Base-by-base conservation (phyloP, 2,888 invertebrate species). In the Incurvaria masculella region DNA sequence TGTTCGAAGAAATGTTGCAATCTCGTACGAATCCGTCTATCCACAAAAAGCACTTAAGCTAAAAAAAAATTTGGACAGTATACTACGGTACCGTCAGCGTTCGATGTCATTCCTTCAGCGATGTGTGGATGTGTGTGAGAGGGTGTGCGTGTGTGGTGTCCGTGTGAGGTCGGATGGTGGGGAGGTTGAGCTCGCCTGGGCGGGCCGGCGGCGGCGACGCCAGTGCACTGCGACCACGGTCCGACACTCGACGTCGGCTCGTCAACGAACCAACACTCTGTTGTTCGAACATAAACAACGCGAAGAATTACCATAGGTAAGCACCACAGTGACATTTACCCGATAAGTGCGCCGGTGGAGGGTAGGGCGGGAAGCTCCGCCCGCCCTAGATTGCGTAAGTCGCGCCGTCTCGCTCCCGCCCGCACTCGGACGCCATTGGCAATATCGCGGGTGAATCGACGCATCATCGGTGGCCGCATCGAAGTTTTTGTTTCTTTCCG, bases 241-340 rank as follows among this genome's bases (percentile, higher is more conserved):
- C 73, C 76, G 73, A 76, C 76, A 78, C 76, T 78, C 78, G 72
- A 78, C 78, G 78, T 78, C 78, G 76, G 78, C 76, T 78, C 76
- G 73, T 76, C 75, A 66, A 69, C 72, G 68, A 72, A 64, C 68
- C 67, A 65, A 74, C 68, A 74, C 33, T 33, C 33, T 4, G 14
- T 33, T 14, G 14, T 33, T 14, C 33, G 14, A 33, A 14, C 14
- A 33, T 14, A 33, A 33, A 33, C 33, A 33, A 8, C 33, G 33
- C 8, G 14, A 8, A 33, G 33, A 33, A 68, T 69, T 63, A 65
- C 61, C 65, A 72, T 66, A 75, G 76, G 78, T 78, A 78, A 78
- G 75, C 68, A 59, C 61, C 61, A 40, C n/a, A 57, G 33, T 3
- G 3, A n/a, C 33, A 4, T 33, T n/a, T 33, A n/a, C n/a, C n/a